Base-by-base conservation (phyloP, 2,888 invertebrate species). In the Callimorpha dominula region DNA sequence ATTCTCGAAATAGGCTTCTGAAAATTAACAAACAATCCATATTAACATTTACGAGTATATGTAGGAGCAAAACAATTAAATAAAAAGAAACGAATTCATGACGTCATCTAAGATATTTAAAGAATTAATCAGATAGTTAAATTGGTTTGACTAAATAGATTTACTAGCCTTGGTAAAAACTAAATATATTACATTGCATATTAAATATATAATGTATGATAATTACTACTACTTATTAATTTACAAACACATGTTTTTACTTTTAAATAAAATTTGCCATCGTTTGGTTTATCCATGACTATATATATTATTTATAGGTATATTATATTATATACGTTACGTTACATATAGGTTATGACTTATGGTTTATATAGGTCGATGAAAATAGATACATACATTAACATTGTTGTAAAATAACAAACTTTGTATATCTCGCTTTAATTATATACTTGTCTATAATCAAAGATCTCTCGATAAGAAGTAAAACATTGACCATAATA, bases 1-100 rank as follows among this genome's bases (percentile, higher is more conserved):
- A 86, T 97, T 97, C 85, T 97, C 96, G 86, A 97, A 97, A 85
- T 96, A 96, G 88, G 97, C 97, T 92, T 97, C 97, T 97, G 96
- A 68, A 97, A 97, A 83, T 72, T 90, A 84, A 66, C 40, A 65
- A 79, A 66, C 65, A 75, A 73, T 63, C 6, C 17, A 63, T 40
- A 63, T 63, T 71, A 65, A 71, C 65, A 60, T 31, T 60, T 31
- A 60, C 5, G 20, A 11, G 14, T 14, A 11, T 57, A 12, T 60
- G 60, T 31, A 14, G 14, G 11, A 60, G 11, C 31, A 20, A 60
- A 14, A 14, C 7, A 52, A 52, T 17, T 52, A 7, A n/a, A 17
- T 54, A 9, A 12, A 20, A 31, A 20, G 5, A 31, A 60, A 20
- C 12, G 5, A 12, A 60, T 11, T 11, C 60, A 31, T 14, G 60